Base-by-base conservation (phyloP, 2,888 invertebrate species). In the Drosophila fulvimacula region DNA sequence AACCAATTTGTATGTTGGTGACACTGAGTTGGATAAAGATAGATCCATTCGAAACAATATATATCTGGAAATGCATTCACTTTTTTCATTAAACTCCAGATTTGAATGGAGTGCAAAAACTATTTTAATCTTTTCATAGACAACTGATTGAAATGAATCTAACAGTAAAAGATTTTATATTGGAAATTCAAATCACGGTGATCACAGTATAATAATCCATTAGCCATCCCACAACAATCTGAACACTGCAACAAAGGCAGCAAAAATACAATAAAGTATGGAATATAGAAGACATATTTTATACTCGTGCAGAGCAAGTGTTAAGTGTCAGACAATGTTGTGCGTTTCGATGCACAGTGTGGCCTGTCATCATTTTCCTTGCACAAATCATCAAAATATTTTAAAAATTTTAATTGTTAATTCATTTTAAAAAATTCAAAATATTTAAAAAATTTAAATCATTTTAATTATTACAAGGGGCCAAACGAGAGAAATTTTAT, bases 281-380 rank as follows among this genome's bases (percentile, higher is more conserved):
- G 38, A 57, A 46, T n/a, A 6, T 55, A 44, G 59, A 67, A 69
- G 46, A 44, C 19, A 59, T 56, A 72, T 68, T 67, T 76, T 60
- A 75, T 67, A 68, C 36, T 53, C 38, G 7, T 15, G 42, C 46
- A 36, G 39, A 73, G 71, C 79, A 67, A 74, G 75, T 79, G 79
- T 71, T 74, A 74, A 77, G 61, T 76, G 65, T 55, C 38, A 17
- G 27, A 24, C 44, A n/a, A 44, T 27, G 64, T 46, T 52, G 56
- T 57, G 27, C 27, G 56, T 10, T 10, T 17, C 39, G 10, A 1
- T 4, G 9, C 3, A 39, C 39, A 39, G 39, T 39, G 39, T 17
- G 39, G 1, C 4, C 10, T 39, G 4, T 17, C 17, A 3, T 39
- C 1, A 10, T 39, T 39, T 39, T 3, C 39, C 17, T 17, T 10